Evolutionary conservation across 2,888 invertebrate genomes (phyloP), one percentile per base, ranked within the genome.

Genomic region (Lysandra coridon): DNA sequence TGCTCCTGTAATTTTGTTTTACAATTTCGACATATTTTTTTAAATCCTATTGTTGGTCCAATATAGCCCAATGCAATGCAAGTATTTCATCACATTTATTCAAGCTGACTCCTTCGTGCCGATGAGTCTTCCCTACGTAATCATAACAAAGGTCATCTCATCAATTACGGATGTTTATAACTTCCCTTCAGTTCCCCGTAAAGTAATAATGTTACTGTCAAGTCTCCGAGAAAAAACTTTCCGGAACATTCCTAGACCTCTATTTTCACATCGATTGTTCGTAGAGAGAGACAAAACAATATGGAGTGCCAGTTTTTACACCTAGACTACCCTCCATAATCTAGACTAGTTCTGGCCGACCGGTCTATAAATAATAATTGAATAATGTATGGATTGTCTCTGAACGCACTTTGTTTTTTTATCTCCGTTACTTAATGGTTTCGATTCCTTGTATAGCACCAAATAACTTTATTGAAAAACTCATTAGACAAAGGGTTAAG

Each of bases 331-430:
- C 23, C 23, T 23, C 23, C 23, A 23, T 23, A 23, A 23, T 23
- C 23, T 79, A 78, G 80, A 83, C 83, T 80, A 83, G 83, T 84
- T 84, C 83, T 83, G 82, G 80, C 82, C 81, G 74, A 80, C 81
- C 74, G 75, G 78, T 83, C 85, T 87, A 88, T 87, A 86, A 88
- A 88, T 88, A 88, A 88, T 88, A 89, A 85, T 82, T 88, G 86
- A 86, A 88, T 88, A 84, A 88, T 87, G 84, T 86, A 88, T 88
- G 83, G 81, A 83, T 82, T 82, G 81, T 81, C 78, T 79, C 78
- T 79, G 44, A 74, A 73, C 57, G 73, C 73, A 40, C 73, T 73
- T 37, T 73, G 10, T 17, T 74, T 74, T 74, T 74, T 74, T 74
- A 7, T 37, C 40, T 73, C 40, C 73, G 73, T 40, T n/a, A 74